These are phyloP conservation scores for Cheilosia soror DNA, from an alignment of 2,888 invertebrate species.

Conservation along the genomic window DNA sequence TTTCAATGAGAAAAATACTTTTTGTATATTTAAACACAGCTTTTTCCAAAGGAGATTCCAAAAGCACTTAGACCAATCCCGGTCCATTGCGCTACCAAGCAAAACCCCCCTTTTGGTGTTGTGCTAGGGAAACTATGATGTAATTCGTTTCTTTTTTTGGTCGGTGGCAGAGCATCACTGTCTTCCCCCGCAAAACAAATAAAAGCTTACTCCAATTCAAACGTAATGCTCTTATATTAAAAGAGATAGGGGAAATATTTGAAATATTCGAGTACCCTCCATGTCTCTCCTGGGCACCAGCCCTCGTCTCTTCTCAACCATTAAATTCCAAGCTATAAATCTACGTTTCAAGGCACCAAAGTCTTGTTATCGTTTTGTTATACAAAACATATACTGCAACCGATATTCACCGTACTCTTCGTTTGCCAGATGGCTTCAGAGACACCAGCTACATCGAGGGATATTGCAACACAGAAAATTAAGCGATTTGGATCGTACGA, in stretches of 20 bases:
- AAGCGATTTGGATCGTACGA: conserved; percentile 67
- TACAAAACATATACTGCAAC: conserved; percentile 69
- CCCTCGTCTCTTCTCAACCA: neutral
- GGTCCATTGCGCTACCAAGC: too few relatives aligned
- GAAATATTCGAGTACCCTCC: neutral
- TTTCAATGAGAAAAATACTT: too few relatives aligned
- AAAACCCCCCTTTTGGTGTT: too few relatives aligned
- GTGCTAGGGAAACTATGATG: too few relatives aligned
- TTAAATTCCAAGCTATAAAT: conserved; percentile 31
- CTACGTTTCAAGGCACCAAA: conserved; percentile 40
- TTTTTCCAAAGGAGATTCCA: too few relatives aligned
- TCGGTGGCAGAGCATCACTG: too few relatives aligned
- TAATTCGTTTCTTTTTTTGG: too few relatives aligned
- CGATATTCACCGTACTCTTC: conserved; percentile 45
- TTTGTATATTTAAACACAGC: too few relatives aligned
- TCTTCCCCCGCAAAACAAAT: too few relatives aligned
- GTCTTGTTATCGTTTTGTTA: conserved; percentile 69
- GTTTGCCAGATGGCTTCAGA: conserved; percentile 54
- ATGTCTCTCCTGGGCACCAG: neutral
- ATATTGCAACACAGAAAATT: conserved; percentile 43
- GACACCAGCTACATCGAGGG: conserved; percentile 1
- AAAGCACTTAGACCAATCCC: too few relatives aligned
- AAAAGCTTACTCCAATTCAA: too few relatives aligned
- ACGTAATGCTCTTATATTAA: too few relatives aligned
- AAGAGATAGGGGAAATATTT: neutral